These are phyloP conservation scores for Synanceia verrucosa DNA, from an alignment of 2,797 vertebrate species.

Conservation along the genomic window DNA sequence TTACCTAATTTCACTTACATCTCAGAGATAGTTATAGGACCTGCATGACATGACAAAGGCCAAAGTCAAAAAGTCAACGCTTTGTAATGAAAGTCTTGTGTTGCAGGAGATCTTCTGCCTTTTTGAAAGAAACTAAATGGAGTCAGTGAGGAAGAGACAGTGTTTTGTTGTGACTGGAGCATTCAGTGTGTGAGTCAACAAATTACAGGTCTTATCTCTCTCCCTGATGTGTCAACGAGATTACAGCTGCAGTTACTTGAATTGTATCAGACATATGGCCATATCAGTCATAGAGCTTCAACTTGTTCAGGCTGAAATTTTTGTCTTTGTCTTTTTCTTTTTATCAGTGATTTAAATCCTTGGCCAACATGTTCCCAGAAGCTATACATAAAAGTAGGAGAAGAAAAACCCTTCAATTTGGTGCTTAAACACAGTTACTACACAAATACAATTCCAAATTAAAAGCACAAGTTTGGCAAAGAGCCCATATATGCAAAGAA, in stretches of 20 bases:
- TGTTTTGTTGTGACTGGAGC: conserved; percentile 36
- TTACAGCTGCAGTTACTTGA: conserved; percentile 51
- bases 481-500: conserved; percentile 12
- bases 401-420: not conserved
- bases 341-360: conserved; percentile 20
- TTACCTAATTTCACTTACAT: conserved; percentile 41
- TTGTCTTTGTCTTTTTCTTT: conserved; percentile 31
- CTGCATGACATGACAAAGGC: conserved; percentile 1
- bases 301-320: conserved; percentile 12
- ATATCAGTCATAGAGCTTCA: conserved; percentile 39
- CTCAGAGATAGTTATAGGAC: conserved; percentile 21
- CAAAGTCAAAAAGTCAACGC: conserved; percentile 16
- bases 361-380: conserved; percentile 6
- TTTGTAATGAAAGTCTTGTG: conserved; percentile 3
- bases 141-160: conserved; percentile 22
- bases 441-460: conserved; percentile 5
- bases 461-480: conserved; percentile 27
- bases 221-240: conserved; percentile 40
- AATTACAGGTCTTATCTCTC: conserved; percentile 53
- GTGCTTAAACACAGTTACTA: conserved; percentile 2
- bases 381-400: not conserved
- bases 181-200: conserved; percentile 47
- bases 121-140: conserved; percentile 10
- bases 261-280: conserved; percentile 32
- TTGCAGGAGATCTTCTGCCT: conserved; percentile 19